Percentiles rank a stretch among this genome's conserved stretches.
These are phyloP conservation scores for Galago senegalensis DNA, from an alignment of 2,797 vertebrate species.

Conservation along the genomic window DNA sequence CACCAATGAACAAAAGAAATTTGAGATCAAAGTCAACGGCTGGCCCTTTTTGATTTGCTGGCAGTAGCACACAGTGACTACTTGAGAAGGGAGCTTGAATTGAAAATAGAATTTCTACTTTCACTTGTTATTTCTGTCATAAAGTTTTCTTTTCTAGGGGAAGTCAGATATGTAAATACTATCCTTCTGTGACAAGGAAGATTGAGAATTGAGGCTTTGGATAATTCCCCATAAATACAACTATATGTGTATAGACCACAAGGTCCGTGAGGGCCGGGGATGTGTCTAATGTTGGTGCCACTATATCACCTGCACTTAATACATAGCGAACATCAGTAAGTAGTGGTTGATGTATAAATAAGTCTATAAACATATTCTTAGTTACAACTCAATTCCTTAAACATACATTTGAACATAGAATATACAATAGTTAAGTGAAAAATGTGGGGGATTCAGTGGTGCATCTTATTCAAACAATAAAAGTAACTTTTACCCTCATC, in stretches of 20 bases:
- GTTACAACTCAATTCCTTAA: neutral
- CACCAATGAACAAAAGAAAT: slow-evolving; percentile 73
- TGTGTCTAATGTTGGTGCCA: neutral
- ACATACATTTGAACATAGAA: neutral
- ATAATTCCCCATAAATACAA: neutral
- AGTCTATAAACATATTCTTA: neutral
- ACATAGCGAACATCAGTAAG: neutral
- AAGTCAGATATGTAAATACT: neutral
- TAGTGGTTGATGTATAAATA: neutral
- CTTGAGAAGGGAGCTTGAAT: neutral
- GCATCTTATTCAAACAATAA: neutral
- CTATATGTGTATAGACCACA: neutral
- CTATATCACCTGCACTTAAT: neutral
- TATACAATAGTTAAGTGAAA: neutral
- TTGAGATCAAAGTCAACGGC: slow-evolving; percentile 58
- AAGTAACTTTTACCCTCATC: neutral
- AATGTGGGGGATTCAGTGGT: neutral
- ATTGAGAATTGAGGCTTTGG: neutral
- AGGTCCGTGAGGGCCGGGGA: neutral
- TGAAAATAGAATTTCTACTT: slow-evolving; percentile 42
- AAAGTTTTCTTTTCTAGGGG: neutral
- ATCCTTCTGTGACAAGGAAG: neutral
- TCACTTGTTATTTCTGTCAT: neutral
- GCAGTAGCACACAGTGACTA: slow-evolving; percentile 36
- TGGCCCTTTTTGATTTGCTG: slow-evolving; percentile 18